Percentiles rank a stretch among this genome's conserved stretches.
phyloP scores from a whole-genome alignment of 2,797 vertebrate genomes.

The Hirundo rustica region DNA sequence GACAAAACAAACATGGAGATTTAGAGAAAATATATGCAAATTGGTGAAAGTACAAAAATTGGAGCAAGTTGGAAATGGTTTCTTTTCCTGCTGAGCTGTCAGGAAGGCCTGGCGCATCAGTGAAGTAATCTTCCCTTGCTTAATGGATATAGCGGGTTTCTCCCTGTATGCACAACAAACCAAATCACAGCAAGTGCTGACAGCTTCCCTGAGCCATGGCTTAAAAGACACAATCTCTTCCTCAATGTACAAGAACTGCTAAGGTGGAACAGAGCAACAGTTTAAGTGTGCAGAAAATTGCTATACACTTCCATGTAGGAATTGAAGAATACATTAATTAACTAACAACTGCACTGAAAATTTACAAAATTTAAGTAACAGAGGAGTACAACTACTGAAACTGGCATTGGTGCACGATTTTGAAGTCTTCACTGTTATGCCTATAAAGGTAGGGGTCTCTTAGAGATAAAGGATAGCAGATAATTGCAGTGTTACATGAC shows the following conservation, averaged over 20 bases:
- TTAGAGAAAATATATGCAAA: not conserved
- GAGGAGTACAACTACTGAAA: not conserved
- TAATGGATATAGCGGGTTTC: not conserved
- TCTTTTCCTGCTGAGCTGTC: not conserved
- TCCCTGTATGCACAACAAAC: not conserved
- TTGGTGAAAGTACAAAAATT: not conserved
- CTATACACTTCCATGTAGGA: not conserved
- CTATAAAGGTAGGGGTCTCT: not conserved
- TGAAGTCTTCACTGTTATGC: not conserved
- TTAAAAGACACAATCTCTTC: not conserved
- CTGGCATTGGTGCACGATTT: not conserved
- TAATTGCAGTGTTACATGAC: not conserved
- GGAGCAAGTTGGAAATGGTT: not conserved
- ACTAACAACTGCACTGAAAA: not conserved
- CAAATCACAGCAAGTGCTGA: not conserved
- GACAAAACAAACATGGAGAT: not conserved
- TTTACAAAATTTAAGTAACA: not conserved
- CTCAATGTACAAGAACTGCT: not conserved
- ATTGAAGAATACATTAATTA: not conserved
- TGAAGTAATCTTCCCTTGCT: not conserved
- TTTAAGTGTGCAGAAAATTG: not conserved
- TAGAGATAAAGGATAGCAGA: not conserved
- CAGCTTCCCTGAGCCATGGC: not conserved
- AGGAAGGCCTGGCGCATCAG: not conserved
- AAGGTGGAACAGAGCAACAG: not conserved